These are phyloP conservation scores for Coleophora deauratella DNA, from an alignment of 2,888 invertebrate genomes.

Conservation along the genomic window DNA sequence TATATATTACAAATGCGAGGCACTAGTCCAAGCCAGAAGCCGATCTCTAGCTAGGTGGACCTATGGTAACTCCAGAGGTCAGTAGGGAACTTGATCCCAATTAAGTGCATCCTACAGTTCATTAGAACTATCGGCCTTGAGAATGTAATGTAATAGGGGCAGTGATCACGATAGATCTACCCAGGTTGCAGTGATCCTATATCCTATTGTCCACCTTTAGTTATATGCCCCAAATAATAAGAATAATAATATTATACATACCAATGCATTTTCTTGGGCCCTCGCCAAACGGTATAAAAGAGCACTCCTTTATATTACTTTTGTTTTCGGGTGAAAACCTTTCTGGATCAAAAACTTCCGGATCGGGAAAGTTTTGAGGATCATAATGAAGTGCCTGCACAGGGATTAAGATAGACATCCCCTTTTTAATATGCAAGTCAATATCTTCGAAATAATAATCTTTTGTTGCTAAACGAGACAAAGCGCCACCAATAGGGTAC, in stretches of 20 bases:
- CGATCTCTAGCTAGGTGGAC: too few species aligned
- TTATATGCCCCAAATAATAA: too few species aligned
- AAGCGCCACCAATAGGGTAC: slow-evolving; percentile 19
- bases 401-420: slow-evolving; percentile 19
- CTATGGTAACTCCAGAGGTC: too few species aligned
- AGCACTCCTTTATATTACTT: slow-evolving; percentile 17
- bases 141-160: too few species aligned
- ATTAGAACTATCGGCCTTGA: too few species aligned
- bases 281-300: slow-evolving; percentile 32
- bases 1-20: too few species aligned
- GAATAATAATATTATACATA: slow-evolving; percentile 18
- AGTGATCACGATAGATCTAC: too few species aligned
- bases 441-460: slow-evolving; percentile 19
- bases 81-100: too few species aligned
- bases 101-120: too few species aligned
- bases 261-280: slow-evolving; percentile 40
- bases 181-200: too few species aligned
- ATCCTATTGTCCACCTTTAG: too few species aligned
- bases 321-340: slow-evolving; percentile 23
- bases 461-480: slow-evolving; percentile 10
- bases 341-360: slow-evolving; percentile 30
- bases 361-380: slow-evolving; percentile 29
- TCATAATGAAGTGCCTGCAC: slow-evolving; percentile 27
- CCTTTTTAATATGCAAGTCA: slow-evolving; percentile 23
- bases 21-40: too few species aligned